Conservation (phyloP, 2,113 vertebrate species). For the Cichladusa arquata region DNA sequence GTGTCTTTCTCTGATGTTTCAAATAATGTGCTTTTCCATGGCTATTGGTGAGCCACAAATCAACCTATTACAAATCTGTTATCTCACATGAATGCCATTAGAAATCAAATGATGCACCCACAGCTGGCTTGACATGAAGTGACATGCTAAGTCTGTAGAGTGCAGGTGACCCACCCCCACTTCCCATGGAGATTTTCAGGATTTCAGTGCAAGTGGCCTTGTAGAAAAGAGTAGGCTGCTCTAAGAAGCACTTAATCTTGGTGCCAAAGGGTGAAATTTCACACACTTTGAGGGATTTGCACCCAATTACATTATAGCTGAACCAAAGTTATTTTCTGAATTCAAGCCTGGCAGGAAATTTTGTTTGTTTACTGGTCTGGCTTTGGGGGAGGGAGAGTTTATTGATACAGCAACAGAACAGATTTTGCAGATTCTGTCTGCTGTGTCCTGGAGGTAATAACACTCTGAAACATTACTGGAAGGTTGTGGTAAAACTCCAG, state of each 20-base stretch:
- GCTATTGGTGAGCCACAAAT: background rate
- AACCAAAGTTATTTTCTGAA: background rate
- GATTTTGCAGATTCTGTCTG: background rate
- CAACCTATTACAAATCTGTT: background rate
- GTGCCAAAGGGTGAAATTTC: background rate
- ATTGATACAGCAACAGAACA: background rate
- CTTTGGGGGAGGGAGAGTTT: background rate
- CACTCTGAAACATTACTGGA: background rate
- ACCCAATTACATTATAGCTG: background rate
- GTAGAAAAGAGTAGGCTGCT: background rate
- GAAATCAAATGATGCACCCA: background rate
- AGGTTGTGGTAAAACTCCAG: background rate
- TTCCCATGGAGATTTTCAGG: background rate
- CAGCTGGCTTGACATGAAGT: background rate
- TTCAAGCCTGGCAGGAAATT: background rate
- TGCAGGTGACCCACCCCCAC: background rate
- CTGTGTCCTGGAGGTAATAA: background rate
- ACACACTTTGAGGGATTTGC: background rate
- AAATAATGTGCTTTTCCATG: background rate
- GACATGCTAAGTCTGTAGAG: too few species aligned
- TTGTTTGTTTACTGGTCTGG: background rate
- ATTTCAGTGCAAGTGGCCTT: background rate
- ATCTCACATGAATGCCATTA: background rate
- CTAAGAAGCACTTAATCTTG: background rate
- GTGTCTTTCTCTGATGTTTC: background rate